Conservation (phyloP, 2,113 vertebrate species). For the Sturnira hondurensis region DNA sequence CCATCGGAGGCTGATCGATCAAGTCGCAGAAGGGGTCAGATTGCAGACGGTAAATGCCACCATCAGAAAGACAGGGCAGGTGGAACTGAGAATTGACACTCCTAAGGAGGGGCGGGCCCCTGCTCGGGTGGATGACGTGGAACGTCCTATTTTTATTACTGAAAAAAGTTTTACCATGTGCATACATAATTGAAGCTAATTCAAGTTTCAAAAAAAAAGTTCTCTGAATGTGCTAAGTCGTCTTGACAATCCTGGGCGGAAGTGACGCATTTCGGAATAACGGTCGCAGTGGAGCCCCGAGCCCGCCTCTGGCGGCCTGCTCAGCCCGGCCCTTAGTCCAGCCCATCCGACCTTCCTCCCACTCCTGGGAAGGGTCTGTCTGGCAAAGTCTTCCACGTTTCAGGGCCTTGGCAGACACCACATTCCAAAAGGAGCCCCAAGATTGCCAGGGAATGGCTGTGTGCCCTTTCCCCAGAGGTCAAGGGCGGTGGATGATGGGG, state of each 20-base stretch:
- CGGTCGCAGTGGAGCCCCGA: rapidly evolving
- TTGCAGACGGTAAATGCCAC: neutral
- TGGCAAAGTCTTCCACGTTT: neutral
- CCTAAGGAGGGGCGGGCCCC: neutral
- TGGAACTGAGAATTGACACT: neutral
- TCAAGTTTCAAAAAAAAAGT: neutral
- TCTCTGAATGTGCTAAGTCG: rapidly evolving
- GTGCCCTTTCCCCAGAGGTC: neutral
- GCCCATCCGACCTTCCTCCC: neutral
- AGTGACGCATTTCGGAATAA: rapidly evolving
- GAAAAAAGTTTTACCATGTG: neutral
- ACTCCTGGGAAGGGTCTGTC: neutral
- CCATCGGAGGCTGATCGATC: neutral
- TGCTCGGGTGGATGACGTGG: neutral
- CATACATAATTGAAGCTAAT: neutral
- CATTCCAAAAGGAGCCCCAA: neutral
- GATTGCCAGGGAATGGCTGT: neutral
- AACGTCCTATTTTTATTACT: neutral
- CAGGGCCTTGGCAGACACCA: neutral
- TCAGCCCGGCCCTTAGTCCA: neutral
- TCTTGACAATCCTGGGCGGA: neutral
- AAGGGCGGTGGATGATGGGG: rapidly evolving
- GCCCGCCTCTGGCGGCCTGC: rapidly evolving
- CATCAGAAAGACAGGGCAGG: neutral
- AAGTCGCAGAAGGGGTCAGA: neutral